Conservation (phyloP, 2,888 invertebrate species). For the Venustoraphidia nigricollis region DNA sequence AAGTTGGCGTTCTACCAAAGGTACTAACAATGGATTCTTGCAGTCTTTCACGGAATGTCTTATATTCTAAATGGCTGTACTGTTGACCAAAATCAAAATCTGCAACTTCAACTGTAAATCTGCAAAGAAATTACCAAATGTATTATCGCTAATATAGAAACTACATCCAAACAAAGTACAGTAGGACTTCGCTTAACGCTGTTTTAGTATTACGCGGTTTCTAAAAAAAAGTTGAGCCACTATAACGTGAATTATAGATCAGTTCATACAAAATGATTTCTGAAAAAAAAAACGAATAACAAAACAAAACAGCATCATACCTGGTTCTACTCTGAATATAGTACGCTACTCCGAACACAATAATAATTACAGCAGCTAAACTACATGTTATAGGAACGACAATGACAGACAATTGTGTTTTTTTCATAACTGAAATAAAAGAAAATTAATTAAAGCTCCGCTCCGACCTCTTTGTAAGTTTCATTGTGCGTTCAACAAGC, state of each 20-base stretch:
- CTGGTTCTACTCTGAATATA: conserved; percentile 68
- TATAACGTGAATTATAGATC: too few species aligned
- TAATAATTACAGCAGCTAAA: conserved; percentile 62
- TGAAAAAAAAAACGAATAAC: conserved; percentile 2
- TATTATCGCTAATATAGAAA: background rate
- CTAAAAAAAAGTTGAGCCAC: too few species aligned
- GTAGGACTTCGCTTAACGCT: too few species aligned
- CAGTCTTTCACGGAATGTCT: conserved; percentile 70
- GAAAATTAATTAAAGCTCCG: too few species aligned
- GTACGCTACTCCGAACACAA: conserved; percentile 78
- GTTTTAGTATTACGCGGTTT: too few species aligned
- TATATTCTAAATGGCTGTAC: conserved; percentile 68
- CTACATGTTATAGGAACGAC: conserved; percentile 76
- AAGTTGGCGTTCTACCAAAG: conserved; percentile 25
- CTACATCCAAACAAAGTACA: too few species aligned
- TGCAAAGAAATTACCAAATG: conserved; percentile 21
- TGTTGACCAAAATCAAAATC: conserved; percentile 80
- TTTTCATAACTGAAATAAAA: conserved; percentile 44
- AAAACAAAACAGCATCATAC: conserved; percentile 24
- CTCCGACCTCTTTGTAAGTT: too few species aligned
- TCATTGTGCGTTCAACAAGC: too few species aligned
- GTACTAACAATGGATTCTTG: conserved; percentile 58
- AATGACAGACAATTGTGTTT: conserved; percentile 75
- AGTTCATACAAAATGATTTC: too few species aligned
- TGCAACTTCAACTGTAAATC: conserved; percentile 73